These are phyloP conservation scores for Ceratitis capitata DNA, from an alignment of 1,140 invertebrate genomes.

Conservation along the genomic window DNA sequence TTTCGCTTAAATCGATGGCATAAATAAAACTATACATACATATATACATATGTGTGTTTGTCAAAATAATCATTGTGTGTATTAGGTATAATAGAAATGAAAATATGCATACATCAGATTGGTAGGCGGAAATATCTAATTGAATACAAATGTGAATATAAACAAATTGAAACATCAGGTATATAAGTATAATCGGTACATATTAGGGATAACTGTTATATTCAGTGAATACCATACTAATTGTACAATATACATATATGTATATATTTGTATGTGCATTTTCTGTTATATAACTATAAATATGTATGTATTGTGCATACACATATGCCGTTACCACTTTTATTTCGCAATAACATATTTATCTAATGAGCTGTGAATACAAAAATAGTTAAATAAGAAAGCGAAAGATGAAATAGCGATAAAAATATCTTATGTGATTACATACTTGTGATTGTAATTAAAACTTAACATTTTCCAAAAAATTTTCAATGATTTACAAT, in stretches of 20 bases:
- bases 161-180: background rate
- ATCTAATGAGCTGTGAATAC: constrained; percentile 30
- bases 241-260: background rate
- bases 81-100: background rate
- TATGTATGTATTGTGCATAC: background rate
- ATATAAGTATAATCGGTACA: background rate
- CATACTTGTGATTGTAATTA: constrained; percentile 6
- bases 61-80: background rate
- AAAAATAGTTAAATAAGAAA: constrained; percentile 19
- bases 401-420: background rate
- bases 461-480: background rate
- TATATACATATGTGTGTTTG: background rate
- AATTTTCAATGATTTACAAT: background rate
- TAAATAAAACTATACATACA: background rate
- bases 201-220: background rate
- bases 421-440: constrained; percentile 13
- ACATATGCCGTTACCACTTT: background rate
- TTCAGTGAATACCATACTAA: background rate
- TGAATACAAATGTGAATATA: background rate
- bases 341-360: constrained; percentile 19
- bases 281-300: background rate
- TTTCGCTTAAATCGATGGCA: background rate
- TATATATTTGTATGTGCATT: background rate
- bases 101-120: background rate
- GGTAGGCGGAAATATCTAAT: background rate